Evolutionary conservation across 1,140 invertebrate genomes (phyloP), one percentile per base, ranked within the genome.

Genomic region (Ips typographus): DNA sequence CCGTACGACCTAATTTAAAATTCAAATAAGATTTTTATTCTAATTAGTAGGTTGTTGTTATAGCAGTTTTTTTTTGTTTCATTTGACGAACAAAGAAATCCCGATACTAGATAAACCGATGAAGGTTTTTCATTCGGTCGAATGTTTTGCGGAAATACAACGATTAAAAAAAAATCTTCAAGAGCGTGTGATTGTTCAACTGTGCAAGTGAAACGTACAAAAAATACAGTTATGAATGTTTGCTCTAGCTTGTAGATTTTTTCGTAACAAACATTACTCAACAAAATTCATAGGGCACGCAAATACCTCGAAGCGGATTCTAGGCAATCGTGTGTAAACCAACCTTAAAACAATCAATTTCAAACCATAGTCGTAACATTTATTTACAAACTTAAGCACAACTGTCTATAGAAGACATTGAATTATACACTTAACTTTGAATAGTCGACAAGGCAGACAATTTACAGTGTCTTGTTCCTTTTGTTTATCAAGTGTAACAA

Each of bases 1-100:
- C 57, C 39, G 57, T 59, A 42, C 57, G 52, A 55, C 8, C 6
- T 41, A 8, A 59, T 59, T 59, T 55, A 59, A 59, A 59, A 59
- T 59, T 40, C 39, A 41, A 59, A 59, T 59, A 41, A 59, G 39
- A 41, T 40, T 42, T 56, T 59, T 59, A 41, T 59, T 59, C 40
- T 59, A 59, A 40, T 42, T 41, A 59, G 38, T 42, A 38, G 5
- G 37, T 59, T 37, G n/a, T 38, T n/a, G 52, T 55, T 55, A 1
- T 55, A 55, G 8, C 37, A 55, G 52, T 55, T 42, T 40, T 8
- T 55, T 36, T 59, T 41, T 59, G 57, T 59, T 59, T 36, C 37
- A 39, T 39, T 39, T 36, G 22, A 37, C 22, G 22, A 36, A 39
- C 53, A 49, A 49, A 49, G 44, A 49, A 49, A 49, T 8, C 22